phyloP scores from a whole-genome alignment of 1,140 invertebrate species.

The Ceratoteleas bidentatus region DNA sequence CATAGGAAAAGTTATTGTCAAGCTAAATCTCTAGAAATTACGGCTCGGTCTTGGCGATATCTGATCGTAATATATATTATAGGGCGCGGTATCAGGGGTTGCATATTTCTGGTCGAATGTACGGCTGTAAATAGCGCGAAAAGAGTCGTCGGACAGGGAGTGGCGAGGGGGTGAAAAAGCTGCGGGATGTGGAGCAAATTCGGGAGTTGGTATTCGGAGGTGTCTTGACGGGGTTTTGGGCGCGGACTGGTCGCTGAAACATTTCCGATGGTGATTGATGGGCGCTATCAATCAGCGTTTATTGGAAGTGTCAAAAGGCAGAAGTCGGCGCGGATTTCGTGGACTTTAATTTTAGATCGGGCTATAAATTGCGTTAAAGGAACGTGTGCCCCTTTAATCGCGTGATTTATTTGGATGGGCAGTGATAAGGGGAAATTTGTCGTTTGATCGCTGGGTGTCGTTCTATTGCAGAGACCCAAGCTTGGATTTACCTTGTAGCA shows the following conservation, averaged over 20 bases:
- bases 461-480: too few relatives aligned
- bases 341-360: slow-evolving; percentile 27
- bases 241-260: slow-evolving; percentile 8
- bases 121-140: slow-evolving; percentile 48
- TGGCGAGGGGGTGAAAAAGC: too few relatives aligned
- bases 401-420: slow-evolving; percentile 2
- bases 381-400: not conserved
- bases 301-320: slow-evolving; percentile 42
- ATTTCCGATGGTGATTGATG: slow-evolving; percentile 51
- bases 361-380: slow-evolving; percentile 28
- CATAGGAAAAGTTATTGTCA: slow-evolving; percentile 66
- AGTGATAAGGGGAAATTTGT: not conserved
- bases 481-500: too few relatives aligned
- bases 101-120: slow-evolving; percentile 51
- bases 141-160: slow-evolving; percentile 1
- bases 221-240: not conserved
- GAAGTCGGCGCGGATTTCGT: slow-evolving; percentile 19
- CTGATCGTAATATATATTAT: slow-evolving; percentile 51
- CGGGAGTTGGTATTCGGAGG: too few relatives aligned
- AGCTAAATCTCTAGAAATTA: slow-evolving; percentile 64
- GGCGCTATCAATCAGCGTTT: slow-evolving; percentile 43
- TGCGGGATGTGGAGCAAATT: too few relatives aligned
- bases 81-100: slow-evolving; percentile 30
- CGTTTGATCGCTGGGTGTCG: not conserved
- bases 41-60: slow-evolving; percentile 45